Conservation (phyloP, 2,113 vertebrate genomes). For the Crypturellus undulatus region DNA sequence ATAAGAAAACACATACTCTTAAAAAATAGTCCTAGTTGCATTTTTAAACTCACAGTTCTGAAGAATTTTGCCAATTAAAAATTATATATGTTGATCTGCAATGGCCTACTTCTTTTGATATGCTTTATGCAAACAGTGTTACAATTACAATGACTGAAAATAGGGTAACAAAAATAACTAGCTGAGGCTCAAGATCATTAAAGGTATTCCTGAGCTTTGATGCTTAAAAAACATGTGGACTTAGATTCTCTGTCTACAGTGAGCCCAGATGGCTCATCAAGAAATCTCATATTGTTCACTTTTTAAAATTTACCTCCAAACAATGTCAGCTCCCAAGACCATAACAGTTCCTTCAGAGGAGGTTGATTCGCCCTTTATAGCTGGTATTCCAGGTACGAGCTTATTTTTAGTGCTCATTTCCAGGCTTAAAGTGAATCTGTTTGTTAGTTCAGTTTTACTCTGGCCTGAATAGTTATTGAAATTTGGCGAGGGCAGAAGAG, state of each 20-base stretch:
- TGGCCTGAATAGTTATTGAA: background rate
- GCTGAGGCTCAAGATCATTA: background rate
- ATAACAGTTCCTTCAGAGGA: background rate
- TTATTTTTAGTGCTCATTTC: background rate
- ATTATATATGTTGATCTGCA: background rate
- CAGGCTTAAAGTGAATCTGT: background rate
- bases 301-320: constrained; percentile 11
- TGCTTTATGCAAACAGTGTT: constrained; percentile 29
- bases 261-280: constrained; percentile 23
- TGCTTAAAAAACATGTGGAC: background rate
- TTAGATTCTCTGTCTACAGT: background rate
- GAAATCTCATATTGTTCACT: constrained; percentile 7
- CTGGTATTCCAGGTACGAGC: background rate
- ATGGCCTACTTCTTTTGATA: constrained; percentile 62
- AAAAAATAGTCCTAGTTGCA: constrained; percentile 23
- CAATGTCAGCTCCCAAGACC: background rate
- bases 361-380: background rate
- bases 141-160: constrained; percentile 30
- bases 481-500: background rate
- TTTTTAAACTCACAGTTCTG: constrained; percentile 38
- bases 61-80: constrained; percentile 52
- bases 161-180: constrained; percentile 39
- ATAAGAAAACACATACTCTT: constrained; percentile 28
- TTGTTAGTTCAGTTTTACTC: background rate
- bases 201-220: constrained; percentile 50